Conservation (phyloP, 2,888 invertebrate genomes). For the Ichneumon xanthorius region DNA sequence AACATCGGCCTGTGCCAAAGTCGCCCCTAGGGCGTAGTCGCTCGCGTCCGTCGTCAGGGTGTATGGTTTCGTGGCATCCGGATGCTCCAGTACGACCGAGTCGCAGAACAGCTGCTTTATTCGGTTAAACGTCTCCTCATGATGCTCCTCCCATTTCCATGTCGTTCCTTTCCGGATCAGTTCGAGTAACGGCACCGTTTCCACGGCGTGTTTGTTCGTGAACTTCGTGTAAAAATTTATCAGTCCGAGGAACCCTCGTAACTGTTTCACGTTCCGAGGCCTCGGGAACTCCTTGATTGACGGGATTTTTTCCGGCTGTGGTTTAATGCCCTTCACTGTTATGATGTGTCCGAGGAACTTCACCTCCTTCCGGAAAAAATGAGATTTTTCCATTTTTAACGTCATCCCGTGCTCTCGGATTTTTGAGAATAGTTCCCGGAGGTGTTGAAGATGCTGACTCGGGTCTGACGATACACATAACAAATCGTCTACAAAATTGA, state of each 20-base stretch:
- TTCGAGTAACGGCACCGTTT: conserved; percentile 21
- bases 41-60: too few relatives aligned
- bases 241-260: conserved; percentile 68
- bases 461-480: conserved; percentile 15
- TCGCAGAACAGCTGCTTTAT: conserved; percentile 41
- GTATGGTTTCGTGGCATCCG: too few relatives aligned
- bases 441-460: conserved; percentile 38
- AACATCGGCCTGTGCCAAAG: too few relatives aligned
- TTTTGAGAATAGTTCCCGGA: conserved; percentile 56
- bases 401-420: conserved; percentile 66
- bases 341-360: conserved; percentile 73
- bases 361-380: conserved; percentile 34
- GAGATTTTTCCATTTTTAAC: conserved; percentile 59
- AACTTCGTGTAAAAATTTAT: conserved; percentile 64
- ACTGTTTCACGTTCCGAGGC: conserved; percentile 65
- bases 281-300: conserved; percentile 68
- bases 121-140: conserved; percentile 38
- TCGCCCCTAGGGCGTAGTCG: too few relatives aligned
- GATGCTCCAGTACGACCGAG: neutral
- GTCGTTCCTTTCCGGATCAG: conserved; percentile 37
- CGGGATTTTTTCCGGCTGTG: conserved; percentile 70
- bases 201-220: neutral
- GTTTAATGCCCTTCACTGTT: conserved; percentile 57
- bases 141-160: conserved; percentile 51
- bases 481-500: conserved; percentile 58